Conservation (phyloP, 1,140 invertebrate species). For the Diabrotica virgifera region DNA sequence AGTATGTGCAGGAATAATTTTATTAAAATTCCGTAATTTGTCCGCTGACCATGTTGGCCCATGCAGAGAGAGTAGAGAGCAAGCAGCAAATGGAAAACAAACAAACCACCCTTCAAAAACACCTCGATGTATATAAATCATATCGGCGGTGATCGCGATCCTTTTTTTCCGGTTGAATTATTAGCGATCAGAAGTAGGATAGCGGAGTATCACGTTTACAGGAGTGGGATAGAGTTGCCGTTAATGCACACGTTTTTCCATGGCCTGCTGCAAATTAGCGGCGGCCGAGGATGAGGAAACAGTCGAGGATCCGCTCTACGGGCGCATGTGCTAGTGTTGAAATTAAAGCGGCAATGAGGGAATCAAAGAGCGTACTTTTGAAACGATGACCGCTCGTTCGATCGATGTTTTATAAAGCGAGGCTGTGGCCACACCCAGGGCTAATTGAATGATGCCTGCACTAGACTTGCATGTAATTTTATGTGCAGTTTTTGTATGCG, state of each 20-base stretch:
- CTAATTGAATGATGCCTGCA: slow-evolving; percentile 48
- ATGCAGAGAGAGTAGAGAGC: slow-evolving; percentile 9
- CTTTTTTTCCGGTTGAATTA: slow-evolving; percentile 23
- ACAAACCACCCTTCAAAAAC: slow-evolving; percentile 30
- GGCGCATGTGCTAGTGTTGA: slow-evolving; percentile 44
- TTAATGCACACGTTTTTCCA: slow-evolving; percentile 25
- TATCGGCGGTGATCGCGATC: slow-evolving; percentile 23
- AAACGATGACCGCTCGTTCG: slow-evolving; percentile 51
- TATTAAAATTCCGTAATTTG: slow-evolving; percentile 29
- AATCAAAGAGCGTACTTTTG: slow-evolving; percentile 51
- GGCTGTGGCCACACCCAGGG: slow-evolving; percentile 47
- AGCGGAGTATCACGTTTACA: slow-evolving; percentile 15
- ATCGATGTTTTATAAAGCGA: slow-evolving; percentile 51
- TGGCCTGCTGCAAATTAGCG: slow-evolving; percentile 23
- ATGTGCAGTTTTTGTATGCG: slow-evolving; percentile 31
- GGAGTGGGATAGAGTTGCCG: slow-evolving; percentile 14
- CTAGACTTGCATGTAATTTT: slow-evolving; percentile 38
- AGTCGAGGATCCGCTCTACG: slow-evolving; percentile 29
- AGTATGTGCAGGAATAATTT: slow-evolving; percentile 19
- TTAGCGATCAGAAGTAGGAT: slow-evolving; percentile 17
- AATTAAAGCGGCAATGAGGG: slow-evolving; percentile 49
- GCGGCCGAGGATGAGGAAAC: slow-evolving; percentile 25
- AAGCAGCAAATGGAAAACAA: slow-evolving; percentile 29
- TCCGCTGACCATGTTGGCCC: slow-evolving; percentile 22
- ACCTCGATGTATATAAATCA: slow-evolving; percentile 31